phyloP scores from a whole-genome alignment of 53 echinoderm and acorn worm genomes.

The Astropecten irregularis region DNA sequence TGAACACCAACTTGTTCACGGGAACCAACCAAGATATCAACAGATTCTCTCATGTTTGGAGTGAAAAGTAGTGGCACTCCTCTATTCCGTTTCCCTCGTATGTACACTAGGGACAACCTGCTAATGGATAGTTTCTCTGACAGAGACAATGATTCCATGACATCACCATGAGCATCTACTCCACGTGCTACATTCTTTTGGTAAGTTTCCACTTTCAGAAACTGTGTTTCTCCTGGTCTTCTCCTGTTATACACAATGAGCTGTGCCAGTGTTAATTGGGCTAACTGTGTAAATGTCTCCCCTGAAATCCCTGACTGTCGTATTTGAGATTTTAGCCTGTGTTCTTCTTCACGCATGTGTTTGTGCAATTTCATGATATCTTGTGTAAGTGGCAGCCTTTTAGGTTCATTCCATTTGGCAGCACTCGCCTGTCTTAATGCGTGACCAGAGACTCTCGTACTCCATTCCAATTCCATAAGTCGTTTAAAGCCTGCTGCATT shows the following conservation, averaged over 20 bases:
- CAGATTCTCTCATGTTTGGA: not conserved
- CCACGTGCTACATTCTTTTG: slow-evolving; percentile 15
- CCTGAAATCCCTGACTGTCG: slow-evolving; percentile 2
- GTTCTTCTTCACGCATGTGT: not conserved
- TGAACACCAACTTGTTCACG: slow-evolving; percentile 13
- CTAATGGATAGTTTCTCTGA: slow-evolving; percentile 27
- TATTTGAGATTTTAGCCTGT: not conserved
- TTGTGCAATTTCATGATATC: slow-evolving; percentile 20
- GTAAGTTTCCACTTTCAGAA: slow-evolving; percentile 39
- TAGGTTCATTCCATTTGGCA: slow-evolving; percentile 18
- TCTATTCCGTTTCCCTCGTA: slow-evolving; percentile 48
- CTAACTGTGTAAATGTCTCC: slow-evolving; percentile 7
- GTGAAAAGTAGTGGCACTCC: slow-evolving; percentile 47
- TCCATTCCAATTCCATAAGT: slow-evolving; percentile 52
- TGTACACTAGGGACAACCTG: slow-evolving; percentile 18
- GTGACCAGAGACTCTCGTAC: slow-evolving; percentile 22
- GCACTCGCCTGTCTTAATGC: slow-evolving; percentile 17
- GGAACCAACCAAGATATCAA: not conserved
- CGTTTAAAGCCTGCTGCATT: slow-evolving; percentile 19
- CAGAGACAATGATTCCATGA: slow-evolving; percentile 15
- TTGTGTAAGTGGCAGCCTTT: slow-evolving; percentile 36
- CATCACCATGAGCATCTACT: slow-evolving; percentile 28
- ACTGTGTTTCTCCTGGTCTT: slow-evolving; percentile 40
- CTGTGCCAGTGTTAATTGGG: slow-evolving; percentile 2
- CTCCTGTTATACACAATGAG: slow-evolving; percentile 4